Percentiles rank a stretch among this genome's conserved stretches.
Conservation (phyloP, 2,797 vertebrate species). For the Ctenosaura bakeri region DNA sequence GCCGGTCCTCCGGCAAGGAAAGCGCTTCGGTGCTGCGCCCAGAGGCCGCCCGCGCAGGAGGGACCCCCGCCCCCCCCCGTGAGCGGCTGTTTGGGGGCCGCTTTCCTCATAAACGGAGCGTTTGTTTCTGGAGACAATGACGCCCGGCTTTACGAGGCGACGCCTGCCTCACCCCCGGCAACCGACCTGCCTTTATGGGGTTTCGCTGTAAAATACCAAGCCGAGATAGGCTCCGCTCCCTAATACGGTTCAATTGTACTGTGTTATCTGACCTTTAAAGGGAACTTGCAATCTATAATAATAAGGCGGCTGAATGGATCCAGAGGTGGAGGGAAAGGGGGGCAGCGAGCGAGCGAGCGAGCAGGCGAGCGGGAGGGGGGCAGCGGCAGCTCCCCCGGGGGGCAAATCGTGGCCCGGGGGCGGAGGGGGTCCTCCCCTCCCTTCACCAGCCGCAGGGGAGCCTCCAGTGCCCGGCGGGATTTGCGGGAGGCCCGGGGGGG, state of each 20-base stretch:
- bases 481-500: too few relatives aligned
- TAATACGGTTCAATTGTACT: constrained; percentile 75
- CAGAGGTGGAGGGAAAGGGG: background rate
- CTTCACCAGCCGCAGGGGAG: too few relatives aligned
- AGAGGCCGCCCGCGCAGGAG: background rate
- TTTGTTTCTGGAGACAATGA: constrained; percentile 81
- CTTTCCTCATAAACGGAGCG: constrained; percentile 71
- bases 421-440: too few relatives aligned
- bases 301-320: constrained; percentile 50
- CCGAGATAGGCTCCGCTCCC: constrained; percentile 66
- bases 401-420: too few relatives aligned
- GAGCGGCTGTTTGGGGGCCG: constrained; percentile 47
- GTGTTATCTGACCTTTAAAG: constrained; percentile 77
- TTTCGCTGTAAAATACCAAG: constrained; percentile 78
- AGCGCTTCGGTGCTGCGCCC: constrained; percentile 63
- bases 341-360: background rate
- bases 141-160: constrained; percentile 63
- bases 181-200: constrained; percentile 76
- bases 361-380: background rate
- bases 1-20: constrained; percentile 33
- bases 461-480: too few relatives aligned
- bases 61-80: background rate
- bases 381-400: too few relatives aligned
- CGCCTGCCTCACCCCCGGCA: constrained; percentile 66
- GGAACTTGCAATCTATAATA: constrained; percentile 69